Evolutionary conservation across 1,140 invertebrate species (phyloP).

Genomic region (Lordiphosa collinella): DNA sequence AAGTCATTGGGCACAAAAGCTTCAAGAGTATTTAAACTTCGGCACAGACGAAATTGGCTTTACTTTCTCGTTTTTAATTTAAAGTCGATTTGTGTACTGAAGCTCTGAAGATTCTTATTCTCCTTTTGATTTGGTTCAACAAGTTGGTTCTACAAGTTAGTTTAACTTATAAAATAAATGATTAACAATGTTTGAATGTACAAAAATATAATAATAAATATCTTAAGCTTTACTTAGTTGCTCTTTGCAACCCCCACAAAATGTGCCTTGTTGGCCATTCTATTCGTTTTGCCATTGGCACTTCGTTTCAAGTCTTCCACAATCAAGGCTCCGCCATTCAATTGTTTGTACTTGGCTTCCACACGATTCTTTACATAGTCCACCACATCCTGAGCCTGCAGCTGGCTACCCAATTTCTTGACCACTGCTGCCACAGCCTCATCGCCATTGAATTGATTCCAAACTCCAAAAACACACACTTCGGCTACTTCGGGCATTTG

Average conservation of each 20-base stretch:
- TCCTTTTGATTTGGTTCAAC: no score
- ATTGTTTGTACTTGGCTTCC: slow-evolving; percentile 56
- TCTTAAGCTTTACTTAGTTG: slow-evolving; percentile 1
- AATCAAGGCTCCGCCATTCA: slow-evolving; percentile 79
- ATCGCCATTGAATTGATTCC: slow-evolving; percentile 45
- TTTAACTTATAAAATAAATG: no score
- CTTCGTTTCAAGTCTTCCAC: slow-evolving; percentile 75
- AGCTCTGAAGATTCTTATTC: no score
- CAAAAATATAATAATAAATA: no score
- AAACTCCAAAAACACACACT: slow-evolving; percentile 65
- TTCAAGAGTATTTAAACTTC: no score
- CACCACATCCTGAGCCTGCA: slow-evolving; percentile 53
- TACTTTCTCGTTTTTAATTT: no score
- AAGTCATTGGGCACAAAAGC: no score
- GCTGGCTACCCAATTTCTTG: slow-evolving; percentile 20
- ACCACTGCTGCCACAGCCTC: slow-evolving; percentile 59
- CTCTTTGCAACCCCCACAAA: slow-evolving; percentile 37
- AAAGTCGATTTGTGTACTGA: no score
- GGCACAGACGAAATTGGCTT: no score
- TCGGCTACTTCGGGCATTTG: slow-evolving; percentile 51
- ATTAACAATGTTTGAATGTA: no score
- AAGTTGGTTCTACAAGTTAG: no score
- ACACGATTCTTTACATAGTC: slow-evolving; percentile 38
- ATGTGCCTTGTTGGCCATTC: slow-evolving; percentile 42
- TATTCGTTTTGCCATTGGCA: slow-evolving; percentile 60